Base-by-base conservation (phyloP, 2,797 vertebrate species). In the Eulemur mongoz region DNA sequence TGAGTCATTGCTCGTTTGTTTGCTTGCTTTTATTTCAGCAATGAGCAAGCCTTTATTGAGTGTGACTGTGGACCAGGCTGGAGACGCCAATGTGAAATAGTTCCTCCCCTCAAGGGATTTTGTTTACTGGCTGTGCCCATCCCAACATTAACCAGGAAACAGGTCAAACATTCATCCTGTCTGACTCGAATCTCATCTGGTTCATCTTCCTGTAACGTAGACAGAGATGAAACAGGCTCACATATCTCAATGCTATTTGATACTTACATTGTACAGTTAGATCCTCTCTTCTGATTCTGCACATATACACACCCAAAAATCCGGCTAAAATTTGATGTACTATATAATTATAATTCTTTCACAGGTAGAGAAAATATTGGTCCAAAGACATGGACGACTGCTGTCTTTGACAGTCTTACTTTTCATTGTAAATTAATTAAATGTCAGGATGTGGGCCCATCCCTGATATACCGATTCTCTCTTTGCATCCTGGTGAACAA, bases 391-490 rank as follows among this genome's bases (percentile, higher is more conserved):
- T 8, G 7, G 92, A 65, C 63, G 87, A 52, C 17, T 83, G 63
- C 13, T 95, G 54, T 79, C 18, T 61, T 57, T 52, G 30, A 75
- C 5, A 20, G 57, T 61, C 73, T 43, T 57, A 38, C 23, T 93
- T 86, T 93, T 94, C 57, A 50, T 11, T 72, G 32, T 67, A 83
- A 80, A 80, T 93, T 86, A 83, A 90, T 82, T 73, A 93, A 94
- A 75, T 67, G 38, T 14, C 52, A 75, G 65, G 54, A 17, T 83
- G 4, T 75, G 52, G 5, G 2, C 75, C 61, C 22, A 32, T 40
- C 54, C 35, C 11, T 80, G 69, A 87, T 15, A 83, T 23, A 57
- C 3, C 18, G 20, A 75, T 82, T 69, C 13, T 91, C 7, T 91
- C 52, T 91, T 73, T 92, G 48, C n/a, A 22, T 83, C 14, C 45